Evolutionary conservation across 2,888 invertebrate genomes (phyloP).

Genomic region (Hipparchia semele): DNA sequence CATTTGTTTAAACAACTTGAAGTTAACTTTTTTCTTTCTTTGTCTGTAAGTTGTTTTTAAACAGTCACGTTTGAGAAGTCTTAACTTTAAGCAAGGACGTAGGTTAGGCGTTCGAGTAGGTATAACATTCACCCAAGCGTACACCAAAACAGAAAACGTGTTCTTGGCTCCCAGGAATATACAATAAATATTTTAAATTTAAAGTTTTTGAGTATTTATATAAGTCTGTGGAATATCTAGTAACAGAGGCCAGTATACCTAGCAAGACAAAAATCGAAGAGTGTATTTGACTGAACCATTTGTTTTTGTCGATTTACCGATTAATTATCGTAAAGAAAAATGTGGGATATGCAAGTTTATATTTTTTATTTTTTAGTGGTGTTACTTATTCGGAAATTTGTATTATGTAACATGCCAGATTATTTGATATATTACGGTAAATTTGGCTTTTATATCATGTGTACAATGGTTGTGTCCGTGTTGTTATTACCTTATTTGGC

Average conservation of each 20-base stretch:
- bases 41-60: too few species aligned
- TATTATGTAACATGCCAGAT: conserved; percentile 73
- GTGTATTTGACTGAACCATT: background rate
- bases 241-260: background rate
- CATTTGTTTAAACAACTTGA: too few species aligned
- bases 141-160: background rate
- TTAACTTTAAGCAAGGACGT: background rate
- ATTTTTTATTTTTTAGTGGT: conserved; percentile 49
- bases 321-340: background rate
- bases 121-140: background rate
- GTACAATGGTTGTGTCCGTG: conserved; percentile 67
- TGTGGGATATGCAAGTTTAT: background rate
- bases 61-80: too few species aligned
- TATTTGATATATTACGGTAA: conserved; percentile 76
- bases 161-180: background rate
- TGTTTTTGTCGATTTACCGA: background rate
- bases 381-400: conserved; percentile 71
- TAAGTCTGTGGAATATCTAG: background rate
- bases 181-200: background rate
- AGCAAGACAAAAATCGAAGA: background rate
- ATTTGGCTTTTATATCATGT: conserved; percentile 73
- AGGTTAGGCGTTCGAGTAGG: background rate
- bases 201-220: too few species aligned
- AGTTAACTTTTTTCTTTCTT: too few species aligned
- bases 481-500: conserved; percentile 74